Percentiles rank a stretch among this genome's conserved stretches.
Conservation (phyloP, 2,113 vertebrate species). For the Hipposideros armiger region DNA sequence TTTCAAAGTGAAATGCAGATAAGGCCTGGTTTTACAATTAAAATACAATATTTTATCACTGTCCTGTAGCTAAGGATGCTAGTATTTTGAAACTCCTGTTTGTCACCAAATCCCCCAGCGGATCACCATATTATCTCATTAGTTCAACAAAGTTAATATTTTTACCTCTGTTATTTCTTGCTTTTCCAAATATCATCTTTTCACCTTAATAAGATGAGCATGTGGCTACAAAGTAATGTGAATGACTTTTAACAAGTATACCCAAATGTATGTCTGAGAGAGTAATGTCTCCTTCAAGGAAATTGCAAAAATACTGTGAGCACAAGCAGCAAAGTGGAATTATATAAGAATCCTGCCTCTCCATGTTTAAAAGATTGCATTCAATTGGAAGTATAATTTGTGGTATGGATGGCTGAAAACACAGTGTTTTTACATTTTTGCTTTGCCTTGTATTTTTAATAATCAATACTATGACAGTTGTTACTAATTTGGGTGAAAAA, state of each 20-base stretch:
- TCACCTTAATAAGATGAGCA: conserved; percentile 54
- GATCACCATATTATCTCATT: conserved; percentile 37
- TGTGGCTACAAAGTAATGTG: not conserved
- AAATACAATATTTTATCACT: conserved; percentile 15
- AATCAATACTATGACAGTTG: not conserved
- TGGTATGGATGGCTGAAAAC: not conserved
- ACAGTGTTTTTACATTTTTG: not conserved
- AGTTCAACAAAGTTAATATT: conserved; percentile 44
- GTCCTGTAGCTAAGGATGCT: not conserved
- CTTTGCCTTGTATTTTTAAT: conserved; percentile 32
- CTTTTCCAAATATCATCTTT: conserved; percentile 54
- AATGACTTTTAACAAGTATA: not conserved
- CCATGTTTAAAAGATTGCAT: not conserved
- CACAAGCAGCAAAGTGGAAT: not conserved
- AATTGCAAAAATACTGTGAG: not conserved
- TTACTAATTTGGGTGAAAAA: not conserved
- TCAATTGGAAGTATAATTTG: not conserved
- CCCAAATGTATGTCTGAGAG: not conserved
- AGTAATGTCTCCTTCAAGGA: not conserved
- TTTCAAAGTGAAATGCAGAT: conserved; percentile 29
- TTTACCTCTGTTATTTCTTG: conserved; percentile 47
- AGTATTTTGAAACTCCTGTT: conserved; percentile 36
- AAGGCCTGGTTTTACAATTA: not conserved
- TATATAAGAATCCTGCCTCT: not conserved
- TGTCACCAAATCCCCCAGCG: not conserved